Evolutionary conservation across 2,888 invertebrate species (phyloP).

Genomic region (Pterostichus niger): DNA sequence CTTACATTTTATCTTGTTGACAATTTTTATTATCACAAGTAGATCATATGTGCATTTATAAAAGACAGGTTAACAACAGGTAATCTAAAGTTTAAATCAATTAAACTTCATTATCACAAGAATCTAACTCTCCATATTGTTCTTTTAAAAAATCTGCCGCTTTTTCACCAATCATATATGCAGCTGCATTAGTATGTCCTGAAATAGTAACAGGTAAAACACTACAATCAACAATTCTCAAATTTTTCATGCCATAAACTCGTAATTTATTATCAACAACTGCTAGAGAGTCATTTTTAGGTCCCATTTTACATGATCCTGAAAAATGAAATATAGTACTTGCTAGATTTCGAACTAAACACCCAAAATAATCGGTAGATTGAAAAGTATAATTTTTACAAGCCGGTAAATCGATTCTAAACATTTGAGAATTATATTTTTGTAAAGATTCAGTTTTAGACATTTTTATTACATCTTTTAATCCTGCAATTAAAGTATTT

Average conservation of each 20-base stretch:
- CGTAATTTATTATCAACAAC: constrained; percentile 83
- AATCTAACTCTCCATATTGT: constrained; percentile 21
- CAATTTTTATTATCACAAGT: not conserved
- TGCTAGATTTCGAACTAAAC: constrained; percentile 34
- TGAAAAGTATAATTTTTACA: constrained; percentile 15
- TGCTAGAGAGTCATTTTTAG: constrained; percentile 80
- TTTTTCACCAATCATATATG: constrained; percentile 86
- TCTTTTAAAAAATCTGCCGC: constrained; percentile 32
- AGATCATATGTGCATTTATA: not conserved
- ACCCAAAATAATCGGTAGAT: constrained; percentile 22
- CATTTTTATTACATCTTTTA: constrained; percentile 35
- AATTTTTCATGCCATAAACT: constrained; percentile 81
- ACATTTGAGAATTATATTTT: constrained; percentile 17
- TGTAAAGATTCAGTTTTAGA: constrained; percentile 32
- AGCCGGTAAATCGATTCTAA: not conserved
- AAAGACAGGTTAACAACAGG: not conserved
- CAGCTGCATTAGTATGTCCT: constrained; percentile 85
- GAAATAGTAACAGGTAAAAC: constrained; percentile 83
- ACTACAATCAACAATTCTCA: constrained; percentile 85
- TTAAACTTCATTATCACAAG: constrained; percentile 1
- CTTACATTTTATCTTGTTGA: no score
- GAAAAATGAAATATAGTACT: constrained; percentile 78
- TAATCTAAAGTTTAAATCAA: not conserved
- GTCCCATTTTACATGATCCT: constrained; percentile 87
- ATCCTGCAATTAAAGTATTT: constrained; percentile 76